These are phyloP conservation scores for Clinocottus analis DNA, from an alignment of 2,113 vertebrate genomes.

Conservation along the genomic window DNA sequence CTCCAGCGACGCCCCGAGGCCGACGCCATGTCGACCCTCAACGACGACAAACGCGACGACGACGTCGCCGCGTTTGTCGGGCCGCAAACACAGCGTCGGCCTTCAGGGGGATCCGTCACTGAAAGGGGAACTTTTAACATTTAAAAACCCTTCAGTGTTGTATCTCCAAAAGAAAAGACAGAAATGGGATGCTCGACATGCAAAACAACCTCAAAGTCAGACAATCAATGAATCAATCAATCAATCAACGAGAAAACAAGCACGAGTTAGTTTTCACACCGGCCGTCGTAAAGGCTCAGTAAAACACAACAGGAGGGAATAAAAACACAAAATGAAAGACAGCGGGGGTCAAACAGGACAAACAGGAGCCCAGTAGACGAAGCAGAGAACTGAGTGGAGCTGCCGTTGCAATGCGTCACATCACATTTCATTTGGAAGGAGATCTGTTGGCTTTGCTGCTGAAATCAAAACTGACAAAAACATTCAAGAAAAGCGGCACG, in stretches of 20 bases:
- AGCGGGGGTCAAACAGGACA: conserved; percentile 36
- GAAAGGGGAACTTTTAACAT: conserved; percentile 60
- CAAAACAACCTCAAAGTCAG: conserved; percentile 74
- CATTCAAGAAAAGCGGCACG: conserved; percentile 73
- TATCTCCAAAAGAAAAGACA: conserved; percentile 56
- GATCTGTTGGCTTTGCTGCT: conserved; percentile 78
- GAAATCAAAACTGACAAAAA: conserved; percentile 57
- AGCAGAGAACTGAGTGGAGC: conserved; percentile 72
- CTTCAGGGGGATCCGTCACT: conserved; percentile 51
- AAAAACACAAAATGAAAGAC: conserved; percentile 42
- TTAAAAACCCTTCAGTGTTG: conserved; percentile 78
- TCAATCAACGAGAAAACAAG: conserved; percentile 48
- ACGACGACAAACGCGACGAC: background rate
- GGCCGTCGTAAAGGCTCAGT: conserved; percentile 63
- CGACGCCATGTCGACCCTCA: conserved; percentile 42
- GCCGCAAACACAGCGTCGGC: conserved; percentile 42
- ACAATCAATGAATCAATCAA: conserved; percentile 47
- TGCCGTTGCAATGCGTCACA: conserved; percentile 77
- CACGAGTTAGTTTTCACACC: conserved; percentile 66
- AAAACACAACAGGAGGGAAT: conserved; percentile 52
- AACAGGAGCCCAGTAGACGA: conserved; percentile 56
- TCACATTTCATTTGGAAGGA: conserved; percentile 76
- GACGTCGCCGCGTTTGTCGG: background rate
- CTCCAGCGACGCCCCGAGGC: conserved; percentile 64
- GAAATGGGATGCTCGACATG: conserved; percentile 74